These are phyloP conservation scores for Edolisoma coerulescens DNA, from an alignment of 2,113 vertebrate genomes.

Conservation along the genomic window DNA sequence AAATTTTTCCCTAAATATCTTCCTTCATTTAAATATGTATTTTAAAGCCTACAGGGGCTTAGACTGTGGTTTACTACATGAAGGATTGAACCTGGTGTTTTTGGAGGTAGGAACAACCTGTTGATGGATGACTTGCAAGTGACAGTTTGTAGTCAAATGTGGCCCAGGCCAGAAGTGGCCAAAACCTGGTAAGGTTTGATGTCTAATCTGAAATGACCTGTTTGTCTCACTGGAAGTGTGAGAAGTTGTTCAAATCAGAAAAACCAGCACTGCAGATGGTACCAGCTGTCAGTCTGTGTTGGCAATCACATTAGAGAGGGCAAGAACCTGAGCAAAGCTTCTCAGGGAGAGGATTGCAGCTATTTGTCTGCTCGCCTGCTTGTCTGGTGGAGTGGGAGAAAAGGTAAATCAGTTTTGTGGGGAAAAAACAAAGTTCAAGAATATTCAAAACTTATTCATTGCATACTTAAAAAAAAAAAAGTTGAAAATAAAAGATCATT, in stretches of 20 bases:
- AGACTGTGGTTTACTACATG: not conserved
- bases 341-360: not conserved
- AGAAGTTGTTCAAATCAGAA: constrained; percentile 20
- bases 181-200: not conserved
- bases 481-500: not conserved
- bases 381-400: not conserved
- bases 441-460: not conserved
- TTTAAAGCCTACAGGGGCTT: not conserved
- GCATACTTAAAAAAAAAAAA: not conserved
- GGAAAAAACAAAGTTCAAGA: not conserved
- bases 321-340: constrained; percentile 6
- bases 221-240: constrained; percentile 16
- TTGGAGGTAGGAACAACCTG: not conserved
- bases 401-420: not conserved
- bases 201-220: constrained; percentile 33
- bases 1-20: not conserved
- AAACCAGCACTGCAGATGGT: constrained; percentile 17
- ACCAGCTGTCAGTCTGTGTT: constrained; percentile 52
- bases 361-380: not conserved
- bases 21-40: not conserved
- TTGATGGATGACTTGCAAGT: not conserved
- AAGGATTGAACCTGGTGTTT: not conserved
- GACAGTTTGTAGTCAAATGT: not conserved
- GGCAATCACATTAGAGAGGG: constrained; percentile 26
- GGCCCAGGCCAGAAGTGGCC: constrained; percentile 19